Evolutionary conservation across 1,140 invertebrate genomes (phyloP).

Genomic region (Trichonephila clavipes): DNA sequence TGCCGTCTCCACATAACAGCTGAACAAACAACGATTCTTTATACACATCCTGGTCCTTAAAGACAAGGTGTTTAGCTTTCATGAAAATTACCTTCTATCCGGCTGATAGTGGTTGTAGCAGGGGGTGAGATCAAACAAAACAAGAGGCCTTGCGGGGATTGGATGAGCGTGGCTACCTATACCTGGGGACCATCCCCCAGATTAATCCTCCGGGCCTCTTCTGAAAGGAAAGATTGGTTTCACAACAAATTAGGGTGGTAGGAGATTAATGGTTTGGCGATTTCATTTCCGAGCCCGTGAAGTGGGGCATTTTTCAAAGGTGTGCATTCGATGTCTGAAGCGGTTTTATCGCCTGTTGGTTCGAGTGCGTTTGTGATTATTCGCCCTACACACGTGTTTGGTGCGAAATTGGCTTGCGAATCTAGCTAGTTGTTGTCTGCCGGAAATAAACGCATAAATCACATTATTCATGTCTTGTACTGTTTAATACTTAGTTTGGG

Average conservation of each 20-base stretch:
- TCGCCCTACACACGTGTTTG: background rate
- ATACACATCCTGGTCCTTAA: background rate
- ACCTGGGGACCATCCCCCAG: background rate
- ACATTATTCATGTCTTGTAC: too few species aligned
- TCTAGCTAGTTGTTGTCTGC: too few species aligned
- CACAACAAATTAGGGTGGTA: conserved; percentile 50
- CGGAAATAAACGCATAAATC: too few species aligned
- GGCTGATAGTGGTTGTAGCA: background rate
- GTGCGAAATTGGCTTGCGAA: background rate
- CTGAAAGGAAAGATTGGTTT: background rate
- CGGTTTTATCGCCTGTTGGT: background rate
- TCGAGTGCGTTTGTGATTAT: background rate
- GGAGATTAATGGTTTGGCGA: conserved; percentile 48
- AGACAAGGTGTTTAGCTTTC: background rate
- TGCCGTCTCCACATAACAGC: conserved; percentile 12
- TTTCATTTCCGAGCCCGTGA: background rate
- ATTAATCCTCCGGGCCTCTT: conserved; percentile 35
- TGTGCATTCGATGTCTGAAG: background rate
- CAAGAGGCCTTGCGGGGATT: background rate
- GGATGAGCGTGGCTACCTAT: background rate
- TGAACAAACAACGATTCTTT: conserved; percentile 66
- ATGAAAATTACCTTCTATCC: conserved; percentile 49
- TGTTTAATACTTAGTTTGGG: too few species aligned
- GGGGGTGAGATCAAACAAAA: conserved; percentile 43
- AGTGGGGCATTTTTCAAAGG: conserved; percentile 17